Conservation (phyloP, 2,888 invertebrate species). For the Deroplatys truncata region DNA sequence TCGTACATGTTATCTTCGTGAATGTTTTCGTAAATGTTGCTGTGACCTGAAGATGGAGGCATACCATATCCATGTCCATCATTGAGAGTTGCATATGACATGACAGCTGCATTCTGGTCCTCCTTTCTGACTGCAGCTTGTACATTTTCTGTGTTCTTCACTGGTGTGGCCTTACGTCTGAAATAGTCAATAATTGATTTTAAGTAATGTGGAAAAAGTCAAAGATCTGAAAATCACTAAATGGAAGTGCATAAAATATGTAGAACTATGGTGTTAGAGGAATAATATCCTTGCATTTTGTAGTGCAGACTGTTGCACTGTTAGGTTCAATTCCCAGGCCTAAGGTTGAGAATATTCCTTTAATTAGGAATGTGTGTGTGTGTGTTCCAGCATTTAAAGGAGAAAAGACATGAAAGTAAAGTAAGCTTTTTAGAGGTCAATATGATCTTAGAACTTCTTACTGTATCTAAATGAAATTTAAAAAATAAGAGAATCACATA, state of each 20-base stretch:
- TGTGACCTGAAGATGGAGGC: conserved; percentile 31
- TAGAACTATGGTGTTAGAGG: background rate
- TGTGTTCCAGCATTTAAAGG: too few species aligned
- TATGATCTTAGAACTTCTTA: too few species aligned
- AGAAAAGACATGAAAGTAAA: too few species aligned
- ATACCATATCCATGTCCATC: conserved; percentile 55
- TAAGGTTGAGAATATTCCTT: too few species aligned
- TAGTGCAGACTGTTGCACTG: too few species aligned
- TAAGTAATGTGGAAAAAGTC: background rate
- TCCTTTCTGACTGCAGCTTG: conserved; percentile 83
- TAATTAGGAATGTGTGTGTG: too few species aligned
- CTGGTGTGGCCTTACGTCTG: conserved; percentile 78
- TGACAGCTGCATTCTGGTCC: conserved; percentile 81
- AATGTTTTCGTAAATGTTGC: conserved; percentile 59
- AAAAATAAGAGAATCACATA: too few species aligned
- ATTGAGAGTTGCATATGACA: conserved; percentile 82
- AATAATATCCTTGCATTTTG: too few species aligned
- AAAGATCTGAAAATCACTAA: background rate
- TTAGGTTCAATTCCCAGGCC: too few species aligned
- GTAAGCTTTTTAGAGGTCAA: too few species aligned
- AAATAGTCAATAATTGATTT: conserved; percentile 29
- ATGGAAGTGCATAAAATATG: background rate
- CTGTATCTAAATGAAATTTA: too few species aligned
- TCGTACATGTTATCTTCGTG: conserved; percentile 70
- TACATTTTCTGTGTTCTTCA: conserved; percentile 84